Conservation (phyloP, 2,113 vertebrate genomes). For the Stictonetta naevosa region DNA sequence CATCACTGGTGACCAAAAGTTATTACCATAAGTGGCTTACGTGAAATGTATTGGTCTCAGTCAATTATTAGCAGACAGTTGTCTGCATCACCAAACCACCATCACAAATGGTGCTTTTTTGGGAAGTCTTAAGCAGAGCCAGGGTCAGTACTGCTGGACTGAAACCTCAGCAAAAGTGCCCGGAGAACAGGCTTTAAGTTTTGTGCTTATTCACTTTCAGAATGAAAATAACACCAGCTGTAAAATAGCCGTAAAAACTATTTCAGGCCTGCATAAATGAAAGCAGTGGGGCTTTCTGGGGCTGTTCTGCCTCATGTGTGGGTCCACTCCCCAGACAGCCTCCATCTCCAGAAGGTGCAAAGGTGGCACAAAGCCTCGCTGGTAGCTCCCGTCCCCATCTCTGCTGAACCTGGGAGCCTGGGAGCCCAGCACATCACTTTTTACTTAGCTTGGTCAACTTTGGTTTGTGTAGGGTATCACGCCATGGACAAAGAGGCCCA, state of each 20-base stretch:
- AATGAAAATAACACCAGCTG: background rate
- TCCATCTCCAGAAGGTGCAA: background rate
- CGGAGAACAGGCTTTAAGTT: background rate
- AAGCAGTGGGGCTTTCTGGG: background rate
- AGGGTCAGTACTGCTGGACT: background rate
- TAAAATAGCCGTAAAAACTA: background rate
- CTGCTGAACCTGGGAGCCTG: background rate
- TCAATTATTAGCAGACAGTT: constrained; percentile 65
- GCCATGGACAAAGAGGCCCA: background rate
- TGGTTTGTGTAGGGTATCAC: background rate
- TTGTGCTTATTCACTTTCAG: constrained; percentile 28
- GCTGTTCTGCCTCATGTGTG: background rate
- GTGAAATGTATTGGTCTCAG: constrained; percentile 63
- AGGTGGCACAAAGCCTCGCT: background rate
- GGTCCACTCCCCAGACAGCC: background rate
- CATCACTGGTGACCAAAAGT: constrained; percentile 52
- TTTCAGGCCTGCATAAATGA: background rate
- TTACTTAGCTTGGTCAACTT: background rate
- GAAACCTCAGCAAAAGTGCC: constrained; percentile 48
- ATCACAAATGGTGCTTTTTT: constrained; percentile 51
- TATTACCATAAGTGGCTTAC: constrained; percentile 48
- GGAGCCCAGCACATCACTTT: background rate
- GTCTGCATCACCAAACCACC: constrained; percentile 64
- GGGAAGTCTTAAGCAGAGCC: constrained; percentile 23
- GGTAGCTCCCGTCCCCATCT: background rate